These are phyloP conservation scores for Austrolebias charrua DNA, from an alignment of 2,797 vertebrate genomes.

Conservation along the genomic window DNA sequence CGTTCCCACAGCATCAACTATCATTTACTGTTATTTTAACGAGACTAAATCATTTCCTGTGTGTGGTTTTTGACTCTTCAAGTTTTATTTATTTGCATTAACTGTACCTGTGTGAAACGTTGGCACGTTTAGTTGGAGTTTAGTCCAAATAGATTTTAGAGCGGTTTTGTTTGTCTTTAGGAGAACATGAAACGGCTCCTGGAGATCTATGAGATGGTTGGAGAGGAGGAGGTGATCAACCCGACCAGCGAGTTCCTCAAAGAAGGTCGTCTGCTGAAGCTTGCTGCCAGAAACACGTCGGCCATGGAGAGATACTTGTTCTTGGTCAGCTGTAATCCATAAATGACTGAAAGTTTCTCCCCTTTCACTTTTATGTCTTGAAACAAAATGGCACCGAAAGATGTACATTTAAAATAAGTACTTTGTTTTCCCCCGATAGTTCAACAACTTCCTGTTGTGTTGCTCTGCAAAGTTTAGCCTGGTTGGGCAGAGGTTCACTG, in stretches of 20 bases:
- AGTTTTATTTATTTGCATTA: too few relatives aligned
- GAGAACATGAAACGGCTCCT: conserved; percentile 86
- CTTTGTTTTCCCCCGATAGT: conserved; percentile 68
- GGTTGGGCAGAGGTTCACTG: conserved; percentile 84
- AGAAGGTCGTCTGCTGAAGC: conserved; percentile 88
- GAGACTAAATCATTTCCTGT: too few relatives aligned
- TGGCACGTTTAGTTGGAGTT: too few relatives aligned
- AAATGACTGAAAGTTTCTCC: too few relatives aligned
- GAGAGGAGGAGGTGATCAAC: conserved; percentile 87
- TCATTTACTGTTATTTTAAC: not conserved
- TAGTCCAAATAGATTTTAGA: not conserved
- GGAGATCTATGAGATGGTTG: conserved; percentile 89
- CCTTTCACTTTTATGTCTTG: too few relatives aligned
- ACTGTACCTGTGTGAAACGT: too few relatives aligned
- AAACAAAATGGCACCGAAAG: too few relatives aligned
- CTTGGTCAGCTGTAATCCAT: conserved; percentile 74
- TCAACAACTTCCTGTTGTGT: conserved; percentile 92
- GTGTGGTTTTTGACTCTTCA: too few relatives aligned
- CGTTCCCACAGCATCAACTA: conserved; percentile 37
- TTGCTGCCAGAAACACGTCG: conserved; percentile 84
- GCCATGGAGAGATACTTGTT: conserved; percentile 88
- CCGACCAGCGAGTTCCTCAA: conserved; percentile 88
- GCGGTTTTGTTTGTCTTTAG: conserved; percentile 61
- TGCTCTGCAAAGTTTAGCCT: conserved; percentile 88
- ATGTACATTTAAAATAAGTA: too few relatives aligned